Evolutionary conservation across 2,888 invertebrate genomes (phyloP).

Genomic region (Alcis repandata): DNA sequence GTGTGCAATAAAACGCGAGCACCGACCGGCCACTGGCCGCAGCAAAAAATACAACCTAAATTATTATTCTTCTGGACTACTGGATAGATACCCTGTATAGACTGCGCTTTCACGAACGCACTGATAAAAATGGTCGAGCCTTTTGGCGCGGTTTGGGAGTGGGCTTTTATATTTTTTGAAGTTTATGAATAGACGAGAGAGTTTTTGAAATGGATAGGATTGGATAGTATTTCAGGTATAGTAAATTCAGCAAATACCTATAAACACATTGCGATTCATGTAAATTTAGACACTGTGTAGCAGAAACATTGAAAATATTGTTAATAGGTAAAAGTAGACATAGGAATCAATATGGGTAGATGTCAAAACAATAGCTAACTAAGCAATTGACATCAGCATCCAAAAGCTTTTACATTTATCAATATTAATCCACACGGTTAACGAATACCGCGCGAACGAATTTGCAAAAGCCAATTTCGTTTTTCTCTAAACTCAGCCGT

Average conservation of each 20-base stretch:
- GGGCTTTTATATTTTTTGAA: slow-evolving; percentile 53
- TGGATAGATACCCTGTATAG: slow-evolving; percentile 50
- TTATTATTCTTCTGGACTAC: slow-evolving; percentile 75
- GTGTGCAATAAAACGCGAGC: slow-evolving; percentile 83
- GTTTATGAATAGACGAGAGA: slow-evolving; percentile 43
- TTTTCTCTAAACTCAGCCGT: slow-evolving; percentile 57
- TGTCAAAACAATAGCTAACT: too few species aligned
- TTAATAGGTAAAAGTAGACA: too few species aligned
- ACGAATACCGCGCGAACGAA: slow-evolving; percentile 15
- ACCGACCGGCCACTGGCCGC: slow-evolving; percentile 73
- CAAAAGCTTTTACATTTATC: not conserved
- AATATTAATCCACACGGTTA: slow-evolving; percentile 2
- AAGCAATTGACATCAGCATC: not conserved
- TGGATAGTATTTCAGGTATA: not conserved
- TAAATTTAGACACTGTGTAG: too few species aligned
- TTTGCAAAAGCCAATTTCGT: slow-evolving; percentile 43
- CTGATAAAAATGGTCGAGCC: slow-evolving; percentile 47
- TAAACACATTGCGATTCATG: too few species aligned
- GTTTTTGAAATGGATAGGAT: slow-evolving; percentile 6
- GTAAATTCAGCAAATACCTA: too few species aligned
- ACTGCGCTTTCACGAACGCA: slow-evolving; percentile 48
- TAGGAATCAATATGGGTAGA: too few species aligned
- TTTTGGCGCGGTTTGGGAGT: slow-evolving; percentile 55
- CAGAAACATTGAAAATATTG: too few species aligned
- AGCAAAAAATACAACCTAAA: slow-evolving; percentile 80